Evolutionary conservation across 2,113 vertebrate species (phyloP).

Genomic region (Callaeas wilsoni): DNA sequence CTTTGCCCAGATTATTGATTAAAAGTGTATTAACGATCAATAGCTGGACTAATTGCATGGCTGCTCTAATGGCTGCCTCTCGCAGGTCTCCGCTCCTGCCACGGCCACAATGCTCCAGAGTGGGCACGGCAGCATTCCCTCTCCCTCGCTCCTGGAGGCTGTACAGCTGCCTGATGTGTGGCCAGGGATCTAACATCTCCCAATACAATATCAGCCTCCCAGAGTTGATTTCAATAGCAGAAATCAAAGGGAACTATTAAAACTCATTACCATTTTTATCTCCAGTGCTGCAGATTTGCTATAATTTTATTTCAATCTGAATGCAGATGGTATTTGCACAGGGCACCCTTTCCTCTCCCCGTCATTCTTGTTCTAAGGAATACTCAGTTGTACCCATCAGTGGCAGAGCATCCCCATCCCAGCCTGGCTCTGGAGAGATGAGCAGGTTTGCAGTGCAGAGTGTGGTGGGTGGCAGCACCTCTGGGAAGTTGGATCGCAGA

Average conservation of each 20-base stretch:
- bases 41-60: background rate
- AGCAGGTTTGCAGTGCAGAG: background rate
- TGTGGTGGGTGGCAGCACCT: rapidly evolving
- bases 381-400: background rate
- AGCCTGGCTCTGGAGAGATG: background rate
- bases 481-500: background rate
- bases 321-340: background rate
- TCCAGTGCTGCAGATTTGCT: slow-evolving; percentile 31
- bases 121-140: background rate
- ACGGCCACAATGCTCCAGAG: background rate
- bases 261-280: slow-evolving; percentile 60
- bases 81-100: rapidly evolving
- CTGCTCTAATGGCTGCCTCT: background rate
- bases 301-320: background rate
- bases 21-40: background rate
- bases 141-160: background rate
- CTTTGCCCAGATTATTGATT: background rate
- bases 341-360: background rate
- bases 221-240: background rate
- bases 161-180: background rate
- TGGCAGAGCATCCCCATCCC: background rate
- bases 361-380: background rate
- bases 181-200: background rate
- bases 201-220: background rate
- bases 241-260: slow-evolving; percentile 44